Conservation (phyloP, 1,140 invertebrate species). For the Drosophila aff. region DNA sequence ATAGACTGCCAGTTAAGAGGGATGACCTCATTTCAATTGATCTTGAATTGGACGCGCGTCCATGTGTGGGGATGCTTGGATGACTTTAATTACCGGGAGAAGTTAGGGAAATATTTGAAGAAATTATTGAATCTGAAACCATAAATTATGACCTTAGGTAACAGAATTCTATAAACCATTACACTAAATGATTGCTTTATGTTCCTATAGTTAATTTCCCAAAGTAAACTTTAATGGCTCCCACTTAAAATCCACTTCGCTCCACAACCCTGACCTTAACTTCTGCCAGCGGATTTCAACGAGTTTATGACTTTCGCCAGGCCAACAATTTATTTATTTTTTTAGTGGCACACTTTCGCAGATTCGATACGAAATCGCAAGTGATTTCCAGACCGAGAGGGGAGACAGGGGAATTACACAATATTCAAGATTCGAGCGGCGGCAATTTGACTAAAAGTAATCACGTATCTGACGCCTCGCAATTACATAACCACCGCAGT, state of each 20-base stretch:
- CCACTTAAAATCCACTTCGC: slow-evolving; percentile 1
- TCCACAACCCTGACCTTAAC: slow-evolving; percentile 52
- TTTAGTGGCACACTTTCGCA: slow-evolving; percentile 55
- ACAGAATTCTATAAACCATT: not conserved
- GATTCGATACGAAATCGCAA: slow-evolving; percentile 13
- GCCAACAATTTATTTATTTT: slow-evolving; percentile 25
- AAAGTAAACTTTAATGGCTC: slow-evolving; percentile 8
- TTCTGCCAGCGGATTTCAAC: slow-evolving; percentile 16
- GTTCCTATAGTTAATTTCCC: not conserved
- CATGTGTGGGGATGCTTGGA: not conserved
- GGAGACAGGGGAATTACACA: slow-evolving; percentile 44
- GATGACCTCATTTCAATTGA: slow-evolving; percentile 17
- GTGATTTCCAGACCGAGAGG: slow-evolving; percentile 1
- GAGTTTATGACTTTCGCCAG: slow-evolving; percentile 46
- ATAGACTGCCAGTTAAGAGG: not conserved
- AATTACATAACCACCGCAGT: slow-evolving; percentile 68
- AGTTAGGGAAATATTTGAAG: not conserved
- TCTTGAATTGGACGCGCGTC: slow-evolving; percentile 9
- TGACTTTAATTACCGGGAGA: not conserved
- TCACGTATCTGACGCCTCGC: slow-evolving; percentile 61
- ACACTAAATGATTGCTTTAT: too few relatives aligned
- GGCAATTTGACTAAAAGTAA: slow-evolving; percentile 67
- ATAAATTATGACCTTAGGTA: not conserved
- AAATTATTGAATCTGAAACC: not conserved
- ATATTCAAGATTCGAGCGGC: slow-evolving; percentile 24